These are phyloP conservation scores for Burhinus oedicnemus DNA, from an alignment of 2,113 vertebrate species.

Conservation along the genomic window DNA sequence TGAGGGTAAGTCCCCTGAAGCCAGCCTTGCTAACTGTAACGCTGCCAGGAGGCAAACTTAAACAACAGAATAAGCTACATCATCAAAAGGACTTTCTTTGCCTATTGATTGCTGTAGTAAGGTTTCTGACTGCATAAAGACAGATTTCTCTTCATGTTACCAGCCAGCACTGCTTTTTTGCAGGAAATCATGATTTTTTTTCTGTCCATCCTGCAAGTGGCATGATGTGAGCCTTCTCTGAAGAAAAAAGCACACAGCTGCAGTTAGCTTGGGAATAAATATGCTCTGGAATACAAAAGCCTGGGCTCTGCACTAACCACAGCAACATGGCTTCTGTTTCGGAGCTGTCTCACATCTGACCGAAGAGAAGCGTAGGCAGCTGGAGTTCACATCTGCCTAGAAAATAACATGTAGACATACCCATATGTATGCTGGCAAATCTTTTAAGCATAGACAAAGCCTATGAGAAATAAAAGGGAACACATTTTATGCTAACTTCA, in stretches of 20 bases:
- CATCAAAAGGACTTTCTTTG: background rate
- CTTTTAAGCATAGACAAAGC: background rate
- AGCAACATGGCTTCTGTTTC: slow-evolving; percentile 3
- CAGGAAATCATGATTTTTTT: background rate
- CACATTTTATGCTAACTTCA: background rate
- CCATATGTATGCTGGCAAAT: background rate
- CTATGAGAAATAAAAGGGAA: background rate
- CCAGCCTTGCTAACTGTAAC: background rate
- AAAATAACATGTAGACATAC: background rate
- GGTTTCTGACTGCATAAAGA: background rate
- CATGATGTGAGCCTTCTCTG: background rate
- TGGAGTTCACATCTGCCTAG: background rate
- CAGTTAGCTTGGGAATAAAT: background rate
- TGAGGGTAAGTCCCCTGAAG: background rate
- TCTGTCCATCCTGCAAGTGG: background rate
- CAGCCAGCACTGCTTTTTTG: background rate
- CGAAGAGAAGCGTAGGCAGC: background rate
- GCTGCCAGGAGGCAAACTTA: background rate
- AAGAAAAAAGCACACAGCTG: background rate
- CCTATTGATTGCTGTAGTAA: background rate
- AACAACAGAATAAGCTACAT: background rate
- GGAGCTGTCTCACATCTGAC: background rate
- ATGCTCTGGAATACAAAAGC: background rate
- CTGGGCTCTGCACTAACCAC: background rate
- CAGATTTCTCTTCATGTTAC: background rate